Evolutionary conservation across 2,888 invertebrate species (phyloP).

Genomic region (Trissoscelio sp.): DNA sequence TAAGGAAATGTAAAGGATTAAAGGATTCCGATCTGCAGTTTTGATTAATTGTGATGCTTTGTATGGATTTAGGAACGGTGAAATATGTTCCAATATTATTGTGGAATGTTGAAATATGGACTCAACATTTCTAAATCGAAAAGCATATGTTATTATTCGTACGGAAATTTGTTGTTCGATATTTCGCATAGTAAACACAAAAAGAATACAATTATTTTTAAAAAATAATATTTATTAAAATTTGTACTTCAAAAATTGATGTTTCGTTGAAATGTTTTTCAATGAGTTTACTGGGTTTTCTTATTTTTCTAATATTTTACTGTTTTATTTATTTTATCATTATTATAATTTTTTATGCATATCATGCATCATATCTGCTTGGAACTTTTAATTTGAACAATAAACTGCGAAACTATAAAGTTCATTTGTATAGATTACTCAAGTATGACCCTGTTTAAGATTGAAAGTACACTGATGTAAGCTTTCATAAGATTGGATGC

Average conservation of each 20-base stretch:
- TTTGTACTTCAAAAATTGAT: no score
- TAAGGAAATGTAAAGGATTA: constrained; percentile 21
- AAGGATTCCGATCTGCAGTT: constrained; percentile 20
- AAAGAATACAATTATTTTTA: no score
- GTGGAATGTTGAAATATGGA: not conserved
- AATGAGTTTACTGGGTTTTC: no score
- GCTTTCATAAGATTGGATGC: constrained; percentile 37
- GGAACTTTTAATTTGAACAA: not conserved
- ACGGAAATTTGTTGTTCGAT: no score
- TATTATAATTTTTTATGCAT: not conserved
- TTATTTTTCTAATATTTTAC: no score
- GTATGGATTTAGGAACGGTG: constrained; percentile 7
- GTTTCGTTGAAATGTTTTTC: no score
- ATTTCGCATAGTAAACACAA: no score
- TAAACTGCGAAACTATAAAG: constrained; percentile 4
- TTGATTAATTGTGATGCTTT: constrained; percentile 23
- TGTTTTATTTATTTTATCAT: no score
- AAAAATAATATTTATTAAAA: no score
- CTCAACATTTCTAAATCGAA: not conserved
- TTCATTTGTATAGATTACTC: constrained; percentile 3
- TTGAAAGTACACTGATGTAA: constrained; percentile 31
- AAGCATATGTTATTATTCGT: no score
- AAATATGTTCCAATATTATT: constrained; percentile 7
- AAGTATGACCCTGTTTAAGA: constrained; percentile 10
- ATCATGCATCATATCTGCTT: not conserved